Percentiles rank a stretch among this genome's conserved stretches.
Evolutionary conservation across 2,113 vertebrate genomes (phyloP).

Genomic region (Fukomys damarensis): DNA sequence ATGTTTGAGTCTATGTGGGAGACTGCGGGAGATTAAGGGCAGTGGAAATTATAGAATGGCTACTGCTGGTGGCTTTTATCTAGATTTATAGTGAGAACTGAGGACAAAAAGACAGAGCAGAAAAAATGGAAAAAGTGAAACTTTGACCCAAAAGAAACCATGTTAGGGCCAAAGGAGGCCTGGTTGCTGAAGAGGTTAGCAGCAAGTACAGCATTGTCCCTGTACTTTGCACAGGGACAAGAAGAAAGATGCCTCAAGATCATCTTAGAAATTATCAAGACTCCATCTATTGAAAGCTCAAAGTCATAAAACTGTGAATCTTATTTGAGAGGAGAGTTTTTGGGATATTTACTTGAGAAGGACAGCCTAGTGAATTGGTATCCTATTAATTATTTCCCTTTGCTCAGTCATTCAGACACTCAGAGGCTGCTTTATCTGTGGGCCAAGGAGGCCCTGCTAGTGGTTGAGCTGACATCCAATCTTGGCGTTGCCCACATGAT

Average conservation of each 20-base stretch:
- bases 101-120: not conserved
- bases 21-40: not conserved
- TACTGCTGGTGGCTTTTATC: not conserved
- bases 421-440: not conserved
- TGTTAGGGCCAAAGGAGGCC: not conserved
- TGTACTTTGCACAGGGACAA: not conserved
- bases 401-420: not conserved
- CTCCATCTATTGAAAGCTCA: not conserved
- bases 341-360: not conserved
- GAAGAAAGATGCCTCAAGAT: not conserved
- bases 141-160: not conserved
- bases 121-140: not conserved
- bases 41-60: not conserved
- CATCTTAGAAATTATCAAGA: not conserved
- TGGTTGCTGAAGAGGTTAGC: not conserved
- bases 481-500: not conserved
- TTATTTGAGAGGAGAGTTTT: not conserved
- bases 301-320: not conserved
- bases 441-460: not conserved
- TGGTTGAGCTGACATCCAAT: not conserved
- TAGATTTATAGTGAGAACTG: not conserved
- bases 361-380: not conserved
- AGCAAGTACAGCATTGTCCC: not conserved
- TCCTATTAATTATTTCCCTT: not conserved
- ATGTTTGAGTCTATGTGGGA: not conserved